phyloP scores from a whole-genome alignment of 1,140 invertebrate genomes.

The Bilobella aurantiaca region DNA sequence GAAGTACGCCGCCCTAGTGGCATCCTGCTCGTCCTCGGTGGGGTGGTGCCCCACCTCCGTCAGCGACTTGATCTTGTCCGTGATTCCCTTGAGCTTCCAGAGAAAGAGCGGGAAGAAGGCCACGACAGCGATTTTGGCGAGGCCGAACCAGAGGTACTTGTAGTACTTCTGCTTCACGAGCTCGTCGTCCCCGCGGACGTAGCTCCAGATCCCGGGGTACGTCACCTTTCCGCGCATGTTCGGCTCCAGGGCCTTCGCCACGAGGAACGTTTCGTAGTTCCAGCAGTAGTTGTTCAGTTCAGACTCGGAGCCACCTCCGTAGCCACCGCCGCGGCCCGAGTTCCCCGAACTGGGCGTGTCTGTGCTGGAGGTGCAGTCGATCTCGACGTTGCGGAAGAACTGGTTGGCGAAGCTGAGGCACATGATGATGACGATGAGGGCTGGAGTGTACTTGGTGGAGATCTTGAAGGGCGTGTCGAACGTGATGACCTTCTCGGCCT shows the following conservation, averaged over 20 bases:
- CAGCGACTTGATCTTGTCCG: conserved; percentile 13
- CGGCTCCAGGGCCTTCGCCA: conserved; percentile 16
- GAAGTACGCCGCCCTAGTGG: background rate
- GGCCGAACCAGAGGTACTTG: conserved; percentile 19
- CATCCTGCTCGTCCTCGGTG: background rate
- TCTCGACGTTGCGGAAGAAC: conserved; percentile 19
- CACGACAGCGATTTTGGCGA: conserved; percentile 15
- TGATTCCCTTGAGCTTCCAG: conserved; percentile 14
- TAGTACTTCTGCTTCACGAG: conserved; percentile 17
- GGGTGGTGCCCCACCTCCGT: background rate
- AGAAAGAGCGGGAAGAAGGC: conserved; percentile 18
- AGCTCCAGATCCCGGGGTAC: conserved; percentile 18
- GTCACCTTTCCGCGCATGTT: conserved; percentile 19
- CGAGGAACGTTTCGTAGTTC: conserved; percentile 23
- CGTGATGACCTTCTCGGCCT: conserved; percentile 5
- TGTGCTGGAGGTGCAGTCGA: conserved; percentile 13
- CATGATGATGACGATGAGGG: conserved; percentile 16
- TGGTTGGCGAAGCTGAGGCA: conserved; percentile 21
- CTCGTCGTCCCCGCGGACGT: conserved; percentile 10
- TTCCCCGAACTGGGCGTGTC: background rate
- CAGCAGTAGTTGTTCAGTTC: conserved; percentile 24
- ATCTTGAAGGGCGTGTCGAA: conserved; percentile 18
- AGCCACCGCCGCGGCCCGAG: background rate
- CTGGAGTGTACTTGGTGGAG: conserved; percentile 22
- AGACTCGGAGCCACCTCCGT: conserved; percentile 8